Conservation (phyloP, 2,888 invertebrate species). For the Mechanitis messenoides region DNA sequence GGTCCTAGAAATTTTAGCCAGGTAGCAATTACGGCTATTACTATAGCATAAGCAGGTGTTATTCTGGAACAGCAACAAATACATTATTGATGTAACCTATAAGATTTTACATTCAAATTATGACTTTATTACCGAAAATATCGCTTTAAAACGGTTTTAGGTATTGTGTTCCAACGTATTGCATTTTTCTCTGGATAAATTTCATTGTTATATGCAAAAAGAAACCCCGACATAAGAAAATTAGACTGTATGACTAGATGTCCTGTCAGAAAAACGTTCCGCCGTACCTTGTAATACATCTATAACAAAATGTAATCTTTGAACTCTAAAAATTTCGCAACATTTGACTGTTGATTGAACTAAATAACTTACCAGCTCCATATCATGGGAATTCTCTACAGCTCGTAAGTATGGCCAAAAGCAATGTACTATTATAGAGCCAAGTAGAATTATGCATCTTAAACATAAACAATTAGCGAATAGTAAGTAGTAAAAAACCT, state of each 20-base stretch:
- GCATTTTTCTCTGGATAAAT: conserved; percentile 30
- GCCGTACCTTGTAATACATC: conserved; percentile 19
- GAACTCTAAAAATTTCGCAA: background rate
- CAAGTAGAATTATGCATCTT: conserved; percentile 21
- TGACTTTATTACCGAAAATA: conserved; percentile 37
- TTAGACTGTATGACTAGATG: conserved; percentile 39
- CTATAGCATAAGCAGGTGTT: conserved; percentile 37
- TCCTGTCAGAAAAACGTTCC: conserved; percentile 31
- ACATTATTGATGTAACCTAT: background rate
- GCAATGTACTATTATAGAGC: conserved; percentile 29
- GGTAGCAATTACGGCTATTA: conserved; percentile 39
- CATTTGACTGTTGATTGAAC: background rate
- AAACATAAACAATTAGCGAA: conserved; percentile 2
- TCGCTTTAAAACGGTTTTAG: conserved; percentile 33
- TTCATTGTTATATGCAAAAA: conserved; percentile 37
- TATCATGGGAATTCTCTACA: conserved; percentile 25
- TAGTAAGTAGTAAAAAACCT: too few relatives aligned
- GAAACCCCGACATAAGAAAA: conserved; percentile 38
- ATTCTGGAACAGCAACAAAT: conserved; percentile 33
- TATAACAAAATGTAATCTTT: conserved; percentile 19
- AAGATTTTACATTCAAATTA: too few relatives aligned
- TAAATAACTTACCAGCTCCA: conserved; percentile 36
- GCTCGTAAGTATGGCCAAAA: conserved; percentile 9
- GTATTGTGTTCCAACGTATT: conserved; percentile 32
- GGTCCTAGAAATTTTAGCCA: conserved; percentile 43